phyloP scores from a whole-genome alignment of 35 echinoderm and acorn worm species.

The Acanthaster planci region DNA sequence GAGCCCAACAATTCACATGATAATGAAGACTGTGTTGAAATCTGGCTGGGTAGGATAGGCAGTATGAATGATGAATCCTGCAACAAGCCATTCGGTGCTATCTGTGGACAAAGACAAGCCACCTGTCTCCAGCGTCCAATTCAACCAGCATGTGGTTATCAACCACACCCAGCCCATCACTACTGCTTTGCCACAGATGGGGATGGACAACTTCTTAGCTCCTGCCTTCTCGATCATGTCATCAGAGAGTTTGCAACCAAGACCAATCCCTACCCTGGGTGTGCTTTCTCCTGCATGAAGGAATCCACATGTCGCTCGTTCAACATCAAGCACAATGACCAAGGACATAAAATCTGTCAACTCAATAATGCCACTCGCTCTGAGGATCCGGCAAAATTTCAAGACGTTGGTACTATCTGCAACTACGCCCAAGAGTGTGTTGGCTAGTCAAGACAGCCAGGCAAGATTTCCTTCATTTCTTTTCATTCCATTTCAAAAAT shows the following conservation, averaged over 20 bases:
- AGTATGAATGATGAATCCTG: too few relatives aligned
- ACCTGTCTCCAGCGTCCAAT: neutral
- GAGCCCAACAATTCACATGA: neutral
- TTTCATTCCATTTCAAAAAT: too few relatives aligned
- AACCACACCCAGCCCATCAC: neutral
- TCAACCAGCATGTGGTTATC: neutral
- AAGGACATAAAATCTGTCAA: neutral
- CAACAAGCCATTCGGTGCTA: too few relatives aligned
- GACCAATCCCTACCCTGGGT: neutral
- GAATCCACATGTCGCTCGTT: neutral
- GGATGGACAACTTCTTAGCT: neutral
- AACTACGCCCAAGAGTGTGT: too few relatives aligned
- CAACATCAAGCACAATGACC: neutral
- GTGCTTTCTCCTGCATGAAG: neutral
- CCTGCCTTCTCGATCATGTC: slow-evolving; percentile 4
- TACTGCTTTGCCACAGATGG: neutral
- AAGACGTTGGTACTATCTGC: too few relatives aligned
- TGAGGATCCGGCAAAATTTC: too few relatives aligned
- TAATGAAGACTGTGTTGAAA: neutral
- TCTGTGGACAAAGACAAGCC: too few relatives aligned
- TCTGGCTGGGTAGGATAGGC: too few relatives aligned
- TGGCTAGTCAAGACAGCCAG: too few relatives aligned
- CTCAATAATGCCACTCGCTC: too few relatives aligned
- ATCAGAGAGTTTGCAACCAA: neutral
- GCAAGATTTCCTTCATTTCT: too few relatives aligned